Conservation (phyloP, 2,797 vertebrate genomes). For the Lepilemur ruficaudatus region DNA sequence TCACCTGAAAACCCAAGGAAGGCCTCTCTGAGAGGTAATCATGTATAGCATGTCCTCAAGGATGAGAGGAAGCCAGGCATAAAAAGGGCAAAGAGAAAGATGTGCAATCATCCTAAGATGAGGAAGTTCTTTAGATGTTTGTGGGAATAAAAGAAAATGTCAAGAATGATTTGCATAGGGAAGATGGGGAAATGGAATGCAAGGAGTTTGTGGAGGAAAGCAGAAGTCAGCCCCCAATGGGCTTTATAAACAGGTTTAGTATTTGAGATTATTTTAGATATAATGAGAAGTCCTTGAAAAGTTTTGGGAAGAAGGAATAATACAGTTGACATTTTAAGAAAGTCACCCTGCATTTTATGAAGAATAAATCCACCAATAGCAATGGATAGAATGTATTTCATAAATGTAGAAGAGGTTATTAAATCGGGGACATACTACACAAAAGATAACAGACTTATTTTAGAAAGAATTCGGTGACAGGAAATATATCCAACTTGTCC, state of each 20-base stretch:
- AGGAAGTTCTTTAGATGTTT: neutral
- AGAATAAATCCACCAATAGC: neutral
- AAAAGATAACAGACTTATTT: neutral
- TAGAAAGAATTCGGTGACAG: neutral
- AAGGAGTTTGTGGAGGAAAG: neutral
- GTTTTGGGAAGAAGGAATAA: neutral
- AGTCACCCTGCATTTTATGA: neutral
- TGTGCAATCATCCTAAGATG: neutral
- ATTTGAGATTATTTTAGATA: neutral
- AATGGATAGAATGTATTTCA: neutral
- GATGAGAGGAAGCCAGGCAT: neutral
- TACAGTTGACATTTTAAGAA: neutral
- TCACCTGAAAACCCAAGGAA: neutral
- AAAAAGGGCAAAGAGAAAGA: neutral
- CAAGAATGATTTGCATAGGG: neutral
- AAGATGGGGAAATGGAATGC: neutral
- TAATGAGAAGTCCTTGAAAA: neutral
- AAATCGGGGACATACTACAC: neutral
- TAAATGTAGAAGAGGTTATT: neutral
- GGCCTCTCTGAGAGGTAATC: neutral
- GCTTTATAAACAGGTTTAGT: neutral
- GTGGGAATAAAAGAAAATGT: neutral
- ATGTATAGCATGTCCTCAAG: neutral
- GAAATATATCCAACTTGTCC: neutral
- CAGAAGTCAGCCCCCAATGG: neutral